Evolutionary conservation across 2,888 invertebrate species (phyloP).

Genomic region (Spodoptera picta): DNA sequence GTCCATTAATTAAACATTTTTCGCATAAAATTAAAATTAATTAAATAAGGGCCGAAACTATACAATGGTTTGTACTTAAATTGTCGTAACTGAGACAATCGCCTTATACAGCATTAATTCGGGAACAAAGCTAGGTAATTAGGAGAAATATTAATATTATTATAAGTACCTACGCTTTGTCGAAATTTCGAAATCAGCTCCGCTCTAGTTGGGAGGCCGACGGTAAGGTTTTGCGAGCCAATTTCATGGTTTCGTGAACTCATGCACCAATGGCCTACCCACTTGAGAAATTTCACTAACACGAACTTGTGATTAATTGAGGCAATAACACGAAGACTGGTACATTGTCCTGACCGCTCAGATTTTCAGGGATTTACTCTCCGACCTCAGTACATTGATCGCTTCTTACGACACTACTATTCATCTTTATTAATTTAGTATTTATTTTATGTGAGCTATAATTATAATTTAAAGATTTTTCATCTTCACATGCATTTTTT

Average conservation of each 20-base stretch:
- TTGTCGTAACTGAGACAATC: slow-evolving; percentile 12
- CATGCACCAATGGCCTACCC: slow-evolving; percentile 80
- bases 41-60: slow-evolving; percentile 17
- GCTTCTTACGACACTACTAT: slow-evolving; percentile 45
- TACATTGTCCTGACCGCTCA: slow-evolving; percentile 70
- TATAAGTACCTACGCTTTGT: slow-evolving; percentile 43
- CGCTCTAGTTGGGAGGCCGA: slow-evolving; percentile 75
- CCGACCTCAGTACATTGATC: slow-evolving; percentile 38
- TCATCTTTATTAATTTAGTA: slow-evolving; percentile 36
- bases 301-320: slow-evolving; percentile 88
- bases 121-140: slow-evolving; percentile 47
- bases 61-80: slow-evolving; percentile 9
- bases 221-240: slow-evolving; percentile 82
- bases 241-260: slow-evolving; percentile 87
- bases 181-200: slow-evolving; percentile 70
- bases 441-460: neutral
- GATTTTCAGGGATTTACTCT: slow-evolving; percentile 50
- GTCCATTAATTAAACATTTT: no score
- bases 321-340: slow-evolving; percentile 83
- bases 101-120: slow-evolving; percentile 18
- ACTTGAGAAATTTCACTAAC: slow-evolving; percentile 86
- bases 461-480: no score
- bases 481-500: no score
- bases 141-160: slow-evolving; percentile 46
- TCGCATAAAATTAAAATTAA: neutral